phyloP scores from a whole-genome alignment of 2,797 vertebrate species.

The Lutjanus campechanus region DNA sequence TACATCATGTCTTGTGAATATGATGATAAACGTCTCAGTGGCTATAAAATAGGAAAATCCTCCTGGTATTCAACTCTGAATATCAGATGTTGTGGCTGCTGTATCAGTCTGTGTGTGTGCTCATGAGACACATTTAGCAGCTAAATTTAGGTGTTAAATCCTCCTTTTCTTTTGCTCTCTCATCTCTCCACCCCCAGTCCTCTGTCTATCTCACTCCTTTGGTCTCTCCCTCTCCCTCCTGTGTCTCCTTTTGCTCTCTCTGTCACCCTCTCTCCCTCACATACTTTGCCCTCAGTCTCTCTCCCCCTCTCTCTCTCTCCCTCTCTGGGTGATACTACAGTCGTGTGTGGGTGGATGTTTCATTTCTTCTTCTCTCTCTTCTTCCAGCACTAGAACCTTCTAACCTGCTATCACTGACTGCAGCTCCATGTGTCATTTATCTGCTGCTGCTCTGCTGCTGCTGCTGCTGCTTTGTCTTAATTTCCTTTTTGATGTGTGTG shows the following conservation, averaged over 20 bases:
- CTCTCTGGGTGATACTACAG: constrained; percentile 39
- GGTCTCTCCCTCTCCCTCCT: constrained; percentile 1
- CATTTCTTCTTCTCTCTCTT: constrained; percentile 16
- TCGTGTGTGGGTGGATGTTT: constrained; percentile 54
- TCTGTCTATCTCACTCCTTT: constrained; percentile 22
- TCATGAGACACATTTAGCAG: constrained; percentile 43
- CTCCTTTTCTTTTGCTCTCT: constrained; percentile 48
- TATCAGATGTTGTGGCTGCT: constrained; percentile 41
- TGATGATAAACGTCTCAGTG: constrained; percentile 7
- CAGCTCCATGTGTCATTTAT: constrained; percentile 20
- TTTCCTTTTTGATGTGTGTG: constrained; percentile 10
- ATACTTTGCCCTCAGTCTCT: constrained; percentile 31
- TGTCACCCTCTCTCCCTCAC: constrained; percentile 13
- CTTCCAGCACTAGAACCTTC: constrained; percentile 11
- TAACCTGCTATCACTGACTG: constrained; percentile 31
- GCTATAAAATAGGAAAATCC: constrained; percentile 22
- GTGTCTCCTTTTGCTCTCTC: constrained; percentile 16
- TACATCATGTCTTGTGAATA: constrained; percentile 12
- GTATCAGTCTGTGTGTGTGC: constrained; percentile 34
- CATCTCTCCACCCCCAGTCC: constrained; percentile 52
- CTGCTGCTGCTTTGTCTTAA: neutral
- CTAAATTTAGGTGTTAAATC: constrained; percentile 69
- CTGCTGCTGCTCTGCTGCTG: neutral
- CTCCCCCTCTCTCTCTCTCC: neutral
- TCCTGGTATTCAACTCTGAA: constrained; percentile 7